A percentile compares a stretch with the other conserved stretches of the same genome.
phyloP scores from a whole-genome alignment of 2,113 vertebrate species.

The Antigone vipio region DNA sequence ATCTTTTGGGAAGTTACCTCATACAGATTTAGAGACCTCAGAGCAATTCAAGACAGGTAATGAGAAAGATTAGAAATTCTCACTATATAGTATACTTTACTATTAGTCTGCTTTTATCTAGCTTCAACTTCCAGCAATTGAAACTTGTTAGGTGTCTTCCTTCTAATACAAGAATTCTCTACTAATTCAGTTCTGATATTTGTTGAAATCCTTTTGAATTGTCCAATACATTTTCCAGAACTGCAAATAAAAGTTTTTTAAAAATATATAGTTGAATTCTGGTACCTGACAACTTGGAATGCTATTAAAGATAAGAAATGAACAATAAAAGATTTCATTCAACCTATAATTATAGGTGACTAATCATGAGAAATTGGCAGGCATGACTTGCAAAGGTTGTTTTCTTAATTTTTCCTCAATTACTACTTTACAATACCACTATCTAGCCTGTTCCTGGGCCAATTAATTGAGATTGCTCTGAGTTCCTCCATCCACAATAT shows the following conservation, averaged over 20 bases:
- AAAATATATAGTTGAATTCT: background rate
- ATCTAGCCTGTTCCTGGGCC: background rate
- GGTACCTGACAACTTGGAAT: background rate
- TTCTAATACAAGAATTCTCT: rapidly evolving
- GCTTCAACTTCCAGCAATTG: background rate
- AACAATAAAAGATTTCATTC: background rate
- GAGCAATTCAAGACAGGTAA: background rate
- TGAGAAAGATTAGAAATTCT: background rate
- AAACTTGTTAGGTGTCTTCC: background rate
- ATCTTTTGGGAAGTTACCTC: background rate
- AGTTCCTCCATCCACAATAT: background rate
- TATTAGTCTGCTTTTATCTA: background rate
- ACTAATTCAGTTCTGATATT: background rate
- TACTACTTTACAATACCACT: background rate
- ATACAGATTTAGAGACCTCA: background rate
- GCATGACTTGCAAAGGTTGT: background rate
- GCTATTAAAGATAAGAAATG: background rate
- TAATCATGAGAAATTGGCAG: background rate
- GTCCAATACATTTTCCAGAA: background rate
- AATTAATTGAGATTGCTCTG: background rate
- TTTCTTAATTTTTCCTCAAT: background rate
- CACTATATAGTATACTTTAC: background rate
- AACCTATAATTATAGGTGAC: background rate
- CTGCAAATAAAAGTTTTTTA: background rate
- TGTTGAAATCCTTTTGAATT: background rate